Base-by-base conservation (phyloP, 2,888 invertebrate species). In the Tachina grossa region DNA sequence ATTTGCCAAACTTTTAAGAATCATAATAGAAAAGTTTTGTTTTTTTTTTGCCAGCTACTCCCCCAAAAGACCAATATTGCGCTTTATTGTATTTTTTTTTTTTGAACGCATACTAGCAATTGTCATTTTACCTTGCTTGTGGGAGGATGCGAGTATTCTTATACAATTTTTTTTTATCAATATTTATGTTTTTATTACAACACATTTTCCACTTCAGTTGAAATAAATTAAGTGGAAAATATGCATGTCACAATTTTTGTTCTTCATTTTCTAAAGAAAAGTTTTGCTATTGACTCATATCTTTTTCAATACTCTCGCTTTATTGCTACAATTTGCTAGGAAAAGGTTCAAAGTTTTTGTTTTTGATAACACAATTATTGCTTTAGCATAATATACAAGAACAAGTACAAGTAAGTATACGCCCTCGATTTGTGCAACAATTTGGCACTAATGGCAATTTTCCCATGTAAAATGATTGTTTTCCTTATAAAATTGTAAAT, bases 151-250 rank as follows among this genome's bases (percentile, higher is more conserved):
- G 61, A 66, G 69, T 66, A 75, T 76, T 61, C 41, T 72, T 72
- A 41, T n/a, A 9, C 69, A 69, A 11, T 61, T 87, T 75, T 77
- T n/a, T 86, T 77, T 86, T 84, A 19, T 76, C 71, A 66, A 76
- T 59, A 78, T 79, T 81, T 78, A 76, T 84, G 66, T 68, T 74
- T 66, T 79, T 68, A 83, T 69, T 80, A 74, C 61, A 88, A 88
- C 88, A 91, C 89, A 90, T 91, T 92, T 92, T 88, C 90, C 88
- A 91, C 91, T 89, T 89, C 90, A 91, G 87, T 91, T 88, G 91
- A 89, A 89, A 87, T 89, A 91, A 92, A 92, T 92, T 91, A 91
- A 92, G 91, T 92, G 91, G 91, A 92, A 92, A 91, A 91, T 71
- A 77, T 78, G 69, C 74, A 69, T 75, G 72, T 68, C 78, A 55